Base-by-base conservation (phyloP, 1,140 invertebrate species). In the Brachionus sp. region DNA sequence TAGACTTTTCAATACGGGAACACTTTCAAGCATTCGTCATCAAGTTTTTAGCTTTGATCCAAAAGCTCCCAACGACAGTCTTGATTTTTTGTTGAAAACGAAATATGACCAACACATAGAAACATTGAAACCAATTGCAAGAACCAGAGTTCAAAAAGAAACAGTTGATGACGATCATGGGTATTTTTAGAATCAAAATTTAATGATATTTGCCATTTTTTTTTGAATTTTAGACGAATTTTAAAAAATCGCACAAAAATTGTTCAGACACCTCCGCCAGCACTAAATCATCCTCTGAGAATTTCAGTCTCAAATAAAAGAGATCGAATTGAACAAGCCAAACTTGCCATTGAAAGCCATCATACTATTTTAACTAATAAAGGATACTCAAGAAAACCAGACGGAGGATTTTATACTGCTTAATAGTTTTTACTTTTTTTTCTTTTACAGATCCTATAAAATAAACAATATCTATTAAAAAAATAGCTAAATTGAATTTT, bases 341-440 rank as follows among this genome's bases (percentile, higher is more conserved):
- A 89, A 85, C 86, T 86, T 85, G 87, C 87, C 19, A 89, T 89
- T 88, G 88, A 86, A 70, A 86, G 88, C 77, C 87, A 89, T 84
- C 88, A 89, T 77, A 86, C 87, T 64, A 88, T 89, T 85, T 87
- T 86, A 77, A 89, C 88, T 25, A 89, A 89, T 85, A 86, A 86
- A 83, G 89, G 89, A 5, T 89, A 87, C 83, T 86, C 88, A 33
- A 84, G 89, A 83, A 89, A 89, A 85, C 88, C 86, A 9, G 88
- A 89, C 85, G 89, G 89, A 50, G 88, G 88, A 84, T 88, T 88
- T 84, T 89, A 87, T 84, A 85, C 85, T 23, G 86, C 86, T 64
- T 88, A 86, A 83, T 19, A 64, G 23, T n/a, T 35, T 23, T 42
- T 73, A 16, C 3, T 4, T 12, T 73, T 73, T 73, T 42, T n/a